Conservation (phyloP, 2,888 invertebrate species). For the Drosophila mercatorum region DNA sequence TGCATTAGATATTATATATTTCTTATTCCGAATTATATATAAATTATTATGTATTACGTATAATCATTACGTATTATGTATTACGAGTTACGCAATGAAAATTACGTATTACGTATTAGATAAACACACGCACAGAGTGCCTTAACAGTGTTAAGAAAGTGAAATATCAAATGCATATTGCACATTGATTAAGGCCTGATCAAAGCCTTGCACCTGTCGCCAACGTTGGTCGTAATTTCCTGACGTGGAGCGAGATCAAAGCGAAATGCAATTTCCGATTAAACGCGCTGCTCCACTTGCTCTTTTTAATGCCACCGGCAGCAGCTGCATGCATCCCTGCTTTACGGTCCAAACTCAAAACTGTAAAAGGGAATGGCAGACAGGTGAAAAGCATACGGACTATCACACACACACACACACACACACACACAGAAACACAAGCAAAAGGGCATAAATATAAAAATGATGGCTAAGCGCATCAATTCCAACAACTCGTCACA, state of each 20-base stretch:
- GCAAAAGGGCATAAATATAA: slow-evolving; percentile 3
- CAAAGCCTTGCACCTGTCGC: slow-evolving; percentile 7
- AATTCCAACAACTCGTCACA: slow-evolving; percentile 32
- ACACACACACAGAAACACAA: slow-evolving; percentile 1
- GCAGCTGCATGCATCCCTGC: slow-evolving; percentile 52
- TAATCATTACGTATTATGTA: no score
- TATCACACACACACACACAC: slow-evolving; percentile 2
- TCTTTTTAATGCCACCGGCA: slow-evolving; percentile 32
- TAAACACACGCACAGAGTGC: no score
- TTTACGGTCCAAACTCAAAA: slow-evolving; percentile 52
- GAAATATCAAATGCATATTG: slow-evolving; percentile 27
- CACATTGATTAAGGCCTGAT: slow-evolving; percentile 44
- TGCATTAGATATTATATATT: no score
- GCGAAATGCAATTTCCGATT: slow-evolving; percentile 76
- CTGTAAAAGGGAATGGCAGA: slow-evolving; percentile 29
- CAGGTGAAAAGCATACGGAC: slow-evolving; percentile 10
- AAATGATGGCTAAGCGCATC: slow-evolving; percentile 49
- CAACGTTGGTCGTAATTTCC: slow-evolving; percentile 67
- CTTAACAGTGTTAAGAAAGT: slow-evolving; percentile 21
- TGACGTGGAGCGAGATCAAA: slow-evolving; percentile 62
- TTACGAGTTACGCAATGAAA: no score
- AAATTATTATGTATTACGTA: no score
- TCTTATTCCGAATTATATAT: no score
- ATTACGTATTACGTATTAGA: no score
- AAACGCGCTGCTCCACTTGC: slow-evolving; percentile 25